Evolutionary conservation across 2,888 invertebrate species (phyloP).

Genomic region (Protophormia terraenovae): DNA sequence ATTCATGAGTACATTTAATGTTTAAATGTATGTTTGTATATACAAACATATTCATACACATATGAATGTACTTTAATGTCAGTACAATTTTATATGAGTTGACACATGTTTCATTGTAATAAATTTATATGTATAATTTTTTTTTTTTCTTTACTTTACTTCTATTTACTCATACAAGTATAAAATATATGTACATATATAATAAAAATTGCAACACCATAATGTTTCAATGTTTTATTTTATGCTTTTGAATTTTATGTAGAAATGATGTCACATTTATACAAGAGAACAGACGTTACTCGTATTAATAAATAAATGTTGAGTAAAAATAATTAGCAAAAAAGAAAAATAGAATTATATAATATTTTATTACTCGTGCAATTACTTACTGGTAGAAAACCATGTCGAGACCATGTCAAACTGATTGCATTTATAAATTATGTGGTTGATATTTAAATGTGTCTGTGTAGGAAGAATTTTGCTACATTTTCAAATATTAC

Average conservation of each 20-base stretch:
- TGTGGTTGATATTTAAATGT: not conserved
- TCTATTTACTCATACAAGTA: not conserved
- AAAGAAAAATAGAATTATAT: not conserved
- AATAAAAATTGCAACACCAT: not conserved
- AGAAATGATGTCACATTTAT: too few relatives aligned
- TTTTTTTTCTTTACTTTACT: not conserved
- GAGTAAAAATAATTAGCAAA: slow-evolving; percentile 14
- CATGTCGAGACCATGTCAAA: slow-evolving; percentile 2
- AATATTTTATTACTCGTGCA: not conserved
- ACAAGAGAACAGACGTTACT: not conserved
- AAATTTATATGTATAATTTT: slow-evolving; percentile 14
- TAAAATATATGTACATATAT: not conserved
- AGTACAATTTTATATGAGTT: not conserved
- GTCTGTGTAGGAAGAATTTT: not conserved
- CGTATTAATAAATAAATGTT: not conserved
- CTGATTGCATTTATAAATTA: not conserved
- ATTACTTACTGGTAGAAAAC: not conserved
- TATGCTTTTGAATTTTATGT: not conserved
- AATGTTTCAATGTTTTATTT: not conserved
- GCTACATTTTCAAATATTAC: too few relatives aligned
- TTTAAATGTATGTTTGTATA: too few relatives aligned
- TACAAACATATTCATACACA: too few relatives aligned
- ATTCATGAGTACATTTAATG: too few relatives aligned
- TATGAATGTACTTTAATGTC: not conserved
- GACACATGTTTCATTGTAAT: slow-evolving; percentile 18